Percentiles rank a stretch among this genome's conserved stretches.
These are phyloP conservation scores for Myoxocephalus aenaeus DNA, from an alignment of 2,797 vertebrate genomes.

Conservation along the genomic window DNA sequence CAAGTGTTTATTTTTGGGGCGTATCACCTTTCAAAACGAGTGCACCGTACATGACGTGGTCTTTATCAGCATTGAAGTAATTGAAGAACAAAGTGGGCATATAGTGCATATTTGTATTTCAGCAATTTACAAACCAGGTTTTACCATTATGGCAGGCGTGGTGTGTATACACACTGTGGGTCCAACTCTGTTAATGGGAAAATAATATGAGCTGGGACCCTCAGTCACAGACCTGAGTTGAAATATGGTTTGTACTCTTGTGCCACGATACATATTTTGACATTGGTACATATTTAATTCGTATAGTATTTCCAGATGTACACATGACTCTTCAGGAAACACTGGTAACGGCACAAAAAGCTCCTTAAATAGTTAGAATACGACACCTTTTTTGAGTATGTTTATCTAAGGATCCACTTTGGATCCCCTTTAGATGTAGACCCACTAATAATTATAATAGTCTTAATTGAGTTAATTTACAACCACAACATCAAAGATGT, in stretches of 20 bases:
- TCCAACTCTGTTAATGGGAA: slow-evolving; percentile 8
- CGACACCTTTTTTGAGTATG: neutral
- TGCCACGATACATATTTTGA: neutral
- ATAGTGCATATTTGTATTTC: slow-evolving; percentile 44
- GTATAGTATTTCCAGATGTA: slow-evolving; percentile 1
- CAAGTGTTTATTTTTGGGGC: slow-evolving; percentile 80
- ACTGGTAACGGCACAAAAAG: too few species aligned
- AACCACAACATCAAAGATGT: neutral
- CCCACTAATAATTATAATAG: neutral
- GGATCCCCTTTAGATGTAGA: neutral
- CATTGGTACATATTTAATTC: neutral
- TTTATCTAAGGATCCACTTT: neutral
- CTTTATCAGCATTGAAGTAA: slow-evolving; percentile 53
- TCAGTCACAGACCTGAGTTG: neutral
- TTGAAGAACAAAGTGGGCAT: slow-evolving; percentile 30
- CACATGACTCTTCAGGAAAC: neutral
- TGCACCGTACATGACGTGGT: slow-evolving; percentile 20
- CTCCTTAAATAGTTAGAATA: too few species aligned
- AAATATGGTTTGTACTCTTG: slow-evolving; percentile 4
- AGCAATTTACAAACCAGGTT: slow-evolving; percentile 29
- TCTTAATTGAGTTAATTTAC: neutral
- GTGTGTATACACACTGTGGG: slow-evolving; percentile 61
- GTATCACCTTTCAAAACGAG: slow-evolving; percentile 48
- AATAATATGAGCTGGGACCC: neutral
- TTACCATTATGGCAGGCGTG: slow-evolving; percentile 42